Conservation (phyloP, 2,888 invertebrate species). For the Chymomyza amoena region DNA sequence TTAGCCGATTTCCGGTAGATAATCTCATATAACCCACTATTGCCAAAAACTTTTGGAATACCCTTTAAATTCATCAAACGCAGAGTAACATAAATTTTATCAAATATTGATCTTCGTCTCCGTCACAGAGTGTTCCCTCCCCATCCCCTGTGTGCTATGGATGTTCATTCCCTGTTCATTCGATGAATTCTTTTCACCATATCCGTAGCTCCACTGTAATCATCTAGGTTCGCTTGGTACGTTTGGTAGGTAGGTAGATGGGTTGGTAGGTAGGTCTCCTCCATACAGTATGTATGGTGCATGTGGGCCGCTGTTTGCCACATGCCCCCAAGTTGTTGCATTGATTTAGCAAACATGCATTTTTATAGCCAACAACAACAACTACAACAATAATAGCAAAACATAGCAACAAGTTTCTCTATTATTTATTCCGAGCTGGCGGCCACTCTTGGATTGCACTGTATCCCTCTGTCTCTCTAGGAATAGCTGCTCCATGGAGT, state of each 20-base stretch:
- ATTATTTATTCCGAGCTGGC: slow-evolving; percentile 68
- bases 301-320: slow-evolving; percentile 44
- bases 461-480: neutral
- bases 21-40: too few relatives aligned
- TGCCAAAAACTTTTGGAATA: too few relatives aligned
- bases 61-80: too few relatives aligned
- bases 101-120: too few relatives aligned
- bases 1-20: too few relatives aligned
- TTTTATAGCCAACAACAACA: slow-evolving; percentile 57
- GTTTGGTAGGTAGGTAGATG: neutral
- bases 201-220: neutral
- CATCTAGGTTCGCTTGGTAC: neutral
- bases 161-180: too few relatives aligned
- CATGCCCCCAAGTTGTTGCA: slow-evolving; percentile 73
- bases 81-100: too few relatives aligned
- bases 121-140: too few relatives aligned
- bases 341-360: slow-evolving; percentile 75
- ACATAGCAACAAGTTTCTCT: slow-evolving; percentile 67
- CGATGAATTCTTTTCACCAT: too few relatives aligned
- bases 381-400: slow-evolving; percentile 12
- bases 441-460: slow-evolving; percentile 54
- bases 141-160: too few relatives aligned
- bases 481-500: too few relatives aligned
- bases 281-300: neutral
- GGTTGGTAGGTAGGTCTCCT: neutral